Percentiles rank a stretch among this genome's conserved stretches.
These are phyloP conservation scores for Drosophila mercatorum DNA, from an alignment of 2,888 invertebrate genomes.

Conservation along the genomic window DNA sequence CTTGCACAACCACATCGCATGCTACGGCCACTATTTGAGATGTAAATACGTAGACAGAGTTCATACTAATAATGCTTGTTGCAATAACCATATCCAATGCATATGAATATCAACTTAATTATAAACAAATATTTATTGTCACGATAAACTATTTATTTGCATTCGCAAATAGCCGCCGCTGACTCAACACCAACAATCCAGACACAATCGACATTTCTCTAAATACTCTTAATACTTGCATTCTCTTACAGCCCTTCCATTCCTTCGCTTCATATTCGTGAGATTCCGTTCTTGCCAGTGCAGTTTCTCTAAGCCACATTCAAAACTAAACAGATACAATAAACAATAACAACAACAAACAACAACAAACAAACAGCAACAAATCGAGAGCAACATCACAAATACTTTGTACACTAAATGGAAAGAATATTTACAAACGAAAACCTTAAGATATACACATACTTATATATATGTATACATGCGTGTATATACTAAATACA, in stretches of 20 bases:
- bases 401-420: constrained; percentile 67
- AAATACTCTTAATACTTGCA: constrained; percentile 57
- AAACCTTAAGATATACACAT: constrained; percentile 55
- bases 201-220: constrained; percentile 22
- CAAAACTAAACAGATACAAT: constrained; percentile 51
- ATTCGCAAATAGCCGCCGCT: constrained; percentile 27
- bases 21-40: constrained; percentile 23
- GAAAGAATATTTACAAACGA: constrained; percentile 69
- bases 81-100: constrained; percentile 11
- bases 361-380: constrained; percentile 40
- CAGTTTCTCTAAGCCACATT: constrained; percentile 80
- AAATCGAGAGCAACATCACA: constrained; percentile 51
- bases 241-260: constrained; percentile 83
- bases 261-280: constrained; percentile 83
- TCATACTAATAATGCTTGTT: constrained; percentile 25
- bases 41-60: constrained; percentile 42
- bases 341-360: constrained; percentile 30
- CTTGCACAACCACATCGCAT: constrained; percentile 27
- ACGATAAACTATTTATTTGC: constrained; percentile 39
- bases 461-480: constrained; percentile 41
- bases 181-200: constrained; percentile 4
- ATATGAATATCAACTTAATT: constrained; percentile 1
- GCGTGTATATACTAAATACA: constrained; percentile 49
- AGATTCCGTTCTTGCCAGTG: constrained; percentile 83
- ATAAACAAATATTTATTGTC: constrained; percentile 23